Evolutionary conservation across 2,797 vertebrate species (phyloP), one percentile per base, ranked within the genome.

Genomic region (Babyrousa celebensis): DNA sequence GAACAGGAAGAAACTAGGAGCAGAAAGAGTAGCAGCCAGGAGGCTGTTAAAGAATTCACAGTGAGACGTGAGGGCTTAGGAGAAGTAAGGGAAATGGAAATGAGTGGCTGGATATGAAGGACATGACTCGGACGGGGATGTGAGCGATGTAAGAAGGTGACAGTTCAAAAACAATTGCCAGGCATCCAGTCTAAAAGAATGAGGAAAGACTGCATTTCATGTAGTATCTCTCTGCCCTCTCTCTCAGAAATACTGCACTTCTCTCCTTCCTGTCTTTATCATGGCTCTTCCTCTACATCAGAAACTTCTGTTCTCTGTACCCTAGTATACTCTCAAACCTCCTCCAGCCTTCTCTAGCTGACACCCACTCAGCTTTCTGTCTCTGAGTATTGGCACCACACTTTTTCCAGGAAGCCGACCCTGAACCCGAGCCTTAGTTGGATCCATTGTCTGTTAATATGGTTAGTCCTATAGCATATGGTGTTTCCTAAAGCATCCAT

Each of bases 381-480:
- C 68, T 85, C 54, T 48, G 40, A 25, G 25, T 70, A 62, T 29
- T 56, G 84, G 54, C 60, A 52, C 25, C 63, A 43, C 62, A 75
- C 43, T 84, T 96, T 68, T 71, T 67, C 56, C 14, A 89, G 56
- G 62, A 96, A 91, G 56, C 27, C 21, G 60, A 36, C 27, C 48
- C 27, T 70, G 78, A 77, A 84, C 4, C 5, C 3, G 17, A 72
- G 58, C 17, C 23, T 48, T 77, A 18, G 18, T 5, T 80, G 40
- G 21, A 71, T 54, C 43, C n/a, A 67, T 32, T 4, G 16, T 27
- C 25, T 71, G 48, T 82, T 56, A 78, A 75, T 15, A 77, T 36
- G 23, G 8, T 68, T 83, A 77, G 60, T 58, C 79, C n/a, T 68
- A 83, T 25, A n/a, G 65, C 43, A 58, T 48, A 52, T 8, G 23